Percentiles rank a stretch among this genome's conserved stretches.
phyloP scores from a whole-genome alignment of 1,140 invertebrate species.

The roundworm (Caenorhabditis elegans) region DNA sequence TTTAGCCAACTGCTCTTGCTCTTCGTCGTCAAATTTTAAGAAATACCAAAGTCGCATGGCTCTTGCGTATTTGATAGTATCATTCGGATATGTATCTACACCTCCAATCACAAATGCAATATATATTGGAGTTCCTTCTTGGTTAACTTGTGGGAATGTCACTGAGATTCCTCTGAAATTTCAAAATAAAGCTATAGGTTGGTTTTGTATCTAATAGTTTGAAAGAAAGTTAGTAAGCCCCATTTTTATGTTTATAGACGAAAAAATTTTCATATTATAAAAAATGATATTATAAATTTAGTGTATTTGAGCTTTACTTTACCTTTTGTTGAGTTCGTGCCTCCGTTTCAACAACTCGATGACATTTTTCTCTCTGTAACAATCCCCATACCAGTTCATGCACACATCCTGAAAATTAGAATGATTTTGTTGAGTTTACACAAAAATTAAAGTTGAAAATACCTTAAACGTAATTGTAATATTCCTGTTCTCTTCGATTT shows the following conservation, averaged over 20 bases:
- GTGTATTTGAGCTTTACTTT: no score
- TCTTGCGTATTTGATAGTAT: slow-evolving; percentile 58
- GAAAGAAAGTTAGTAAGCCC: no score
- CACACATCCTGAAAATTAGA: slow-evolving; percentile 61
- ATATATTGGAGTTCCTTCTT: slow-evolving; percentile 63
- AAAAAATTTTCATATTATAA: no score
- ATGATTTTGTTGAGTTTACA: background rate
- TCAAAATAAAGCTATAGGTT: no score
- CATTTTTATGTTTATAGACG: no score
- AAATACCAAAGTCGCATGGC: slow-evolving; percentile 65
- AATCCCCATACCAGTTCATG: slow-evolving; percentile 65
- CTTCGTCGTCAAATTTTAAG: slow-evolving; percentile 60
- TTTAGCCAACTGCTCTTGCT: slow-evolving; percentile 55
- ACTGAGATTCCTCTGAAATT: slow-evolving; percentile 58
- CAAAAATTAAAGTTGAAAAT: slow-evolving; percentile 7
- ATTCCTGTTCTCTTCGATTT: slow-evolving; percentile 40
- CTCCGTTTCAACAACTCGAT: slow-evolving; percentile 59
- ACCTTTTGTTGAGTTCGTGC: slow-evolving; percentile 52
- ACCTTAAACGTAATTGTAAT: slow-evolving; percentile 53
- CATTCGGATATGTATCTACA: slow-evolving; percentile 61
- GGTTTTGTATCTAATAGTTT: no score
- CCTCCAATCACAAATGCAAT: slow-evolving; percentile 65
- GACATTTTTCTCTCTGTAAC: slow-evolving; percentile 60
- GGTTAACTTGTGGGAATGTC: slow-evolving; percentile 62
- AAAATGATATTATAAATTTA: no score